Evolutionary conservation across 2,113 vertebrate genomes (phyloP), one percentile per base, ranked within the genome.

Genomic region (Fukomys damarensis): DNA sequence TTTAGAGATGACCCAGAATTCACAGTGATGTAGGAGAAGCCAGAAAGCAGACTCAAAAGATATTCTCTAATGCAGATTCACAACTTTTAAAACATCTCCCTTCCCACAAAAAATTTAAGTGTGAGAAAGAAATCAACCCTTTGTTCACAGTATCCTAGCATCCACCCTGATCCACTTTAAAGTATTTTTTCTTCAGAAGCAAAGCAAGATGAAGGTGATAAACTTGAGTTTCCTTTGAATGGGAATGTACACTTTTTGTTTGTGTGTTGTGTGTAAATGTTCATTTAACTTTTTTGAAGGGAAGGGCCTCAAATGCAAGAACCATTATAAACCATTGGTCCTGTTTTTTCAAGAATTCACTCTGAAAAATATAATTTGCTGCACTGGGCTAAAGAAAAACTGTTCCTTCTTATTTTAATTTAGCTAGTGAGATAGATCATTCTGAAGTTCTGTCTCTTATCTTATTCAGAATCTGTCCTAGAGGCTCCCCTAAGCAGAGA

Each of bases 331-430:
- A 56, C n/a, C 5, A 52, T 49, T 43, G 43, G 9, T 63, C 74
- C 43, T 46, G 14, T 66, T 82, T 96, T 58, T 79, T 94, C 38
- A 56, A 30, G 2, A 13, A 49, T 85, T 92, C 22, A 74, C 22
- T 28, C 35, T 82, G 26, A 93, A 90, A 38, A 56, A 93, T 43
- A 90, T 77, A 92, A 95, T 82, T 89, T 61, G 66, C 35, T 76
- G 28, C 17, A 49, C 0, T 30, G 2, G 20, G 30, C 56, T 81
- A 43, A 76, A 81, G 58, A 68, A 86, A 77, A 89, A 38, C 38
- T 81, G 4, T 2, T 68, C 20, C 20, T 85, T 93, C 38, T 84
- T 74, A 86, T 76, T 96, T 96, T 96, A 95, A 95, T 89, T 92
- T 86, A 93, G n/a, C 26, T 58, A 35, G 35, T 30, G 20, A 96